A percentile compares a stretch with the other conserved stretches of the same genome.
Conservation (phyloP, 2,113 vertebrate genomes). For the Anarhynchus alexandrinus region DNA sequence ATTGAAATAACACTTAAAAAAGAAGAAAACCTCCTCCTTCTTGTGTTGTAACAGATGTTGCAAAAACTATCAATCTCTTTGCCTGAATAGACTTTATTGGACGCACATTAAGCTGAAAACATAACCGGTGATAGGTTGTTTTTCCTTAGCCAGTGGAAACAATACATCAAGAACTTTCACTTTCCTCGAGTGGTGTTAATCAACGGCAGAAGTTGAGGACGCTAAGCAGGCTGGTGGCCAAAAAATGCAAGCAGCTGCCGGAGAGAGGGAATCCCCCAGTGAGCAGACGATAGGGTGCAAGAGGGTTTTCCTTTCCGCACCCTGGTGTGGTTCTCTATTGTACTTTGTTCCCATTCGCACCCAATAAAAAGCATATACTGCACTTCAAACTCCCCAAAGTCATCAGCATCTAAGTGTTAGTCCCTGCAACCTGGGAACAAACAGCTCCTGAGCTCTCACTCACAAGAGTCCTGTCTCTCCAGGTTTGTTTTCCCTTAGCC, state of each 20-base stretch:
- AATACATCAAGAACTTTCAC: conserved; percentile 39
- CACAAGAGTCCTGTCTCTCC: background rate
- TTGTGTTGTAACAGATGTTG: background rate
- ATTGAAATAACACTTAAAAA: background rate
- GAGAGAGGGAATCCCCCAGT: conserved; percentile 62
- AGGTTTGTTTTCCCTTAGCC: background rate
- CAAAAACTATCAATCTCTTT: background rate
- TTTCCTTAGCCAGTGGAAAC: conserved; percentile 26
- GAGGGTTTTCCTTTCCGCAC: background rate
- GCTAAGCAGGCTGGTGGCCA: conserved; percentile 14
- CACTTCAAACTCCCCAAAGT: conserved; percentile 14
- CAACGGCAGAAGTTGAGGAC: conserved; percentile 35
- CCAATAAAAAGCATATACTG: background rate
- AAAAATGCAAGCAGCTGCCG: conserved; percentile 60
- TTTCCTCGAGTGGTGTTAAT: conserved; percentile 55
- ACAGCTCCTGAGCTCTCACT: background rate
- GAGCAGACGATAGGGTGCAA: background rate
- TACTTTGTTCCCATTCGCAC: background rate
- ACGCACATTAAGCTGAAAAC: background rate
- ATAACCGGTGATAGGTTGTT: background rate
- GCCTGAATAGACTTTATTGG: background rate
- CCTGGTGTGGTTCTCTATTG: background rate
- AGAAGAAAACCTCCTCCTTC: background rate
- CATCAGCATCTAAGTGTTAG: conserved; percentile 24
- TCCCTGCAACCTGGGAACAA: background rate